Conservation (phyloP, 2,888 invertebrate genomes). For the Mantis religiosa region DNA sequence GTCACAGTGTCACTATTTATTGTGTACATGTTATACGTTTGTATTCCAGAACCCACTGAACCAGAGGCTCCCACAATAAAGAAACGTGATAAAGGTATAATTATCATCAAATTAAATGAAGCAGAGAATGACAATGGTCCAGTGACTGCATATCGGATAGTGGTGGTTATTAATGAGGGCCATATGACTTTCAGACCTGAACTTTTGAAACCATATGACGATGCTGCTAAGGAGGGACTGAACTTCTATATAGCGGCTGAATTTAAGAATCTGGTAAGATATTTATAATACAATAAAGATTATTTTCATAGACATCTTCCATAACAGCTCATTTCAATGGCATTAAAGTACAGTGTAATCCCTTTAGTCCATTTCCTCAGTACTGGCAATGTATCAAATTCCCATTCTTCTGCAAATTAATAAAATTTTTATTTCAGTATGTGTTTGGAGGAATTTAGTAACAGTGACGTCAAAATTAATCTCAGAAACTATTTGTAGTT, state of each 20-base stretch:
- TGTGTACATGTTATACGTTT: neutral
- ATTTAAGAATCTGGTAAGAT: slow-evolving; percentile 57
- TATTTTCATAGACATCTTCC: no score
- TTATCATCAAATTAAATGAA: slow-evolving; percentile 63
- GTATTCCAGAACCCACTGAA: slow-evolving; percentile 51
- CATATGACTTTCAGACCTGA: slow-evolving; percentile 55
- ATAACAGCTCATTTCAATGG: no score
- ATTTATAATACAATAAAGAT: no score
- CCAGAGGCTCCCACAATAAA: slow-evolving; percentile 65
- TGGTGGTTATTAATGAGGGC: slow-evolving; percentile 60
- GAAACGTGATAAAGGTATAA: slow-evolving; percentile 56
- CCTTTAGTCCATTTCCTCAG: no score
- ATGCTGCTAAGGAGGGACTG: slow-evolving; percentile 61
- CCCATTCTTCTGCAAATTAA: no score
- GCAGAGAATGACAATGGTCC: slow-evolving; percentile 76
- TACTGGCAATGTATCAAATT: no score
- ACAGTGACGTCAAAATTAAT: no score
- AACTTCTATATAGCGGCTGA: slow-evolving; percentile 83
- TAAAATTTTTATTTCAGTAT: no score
- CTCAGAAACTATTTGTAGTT: no score
- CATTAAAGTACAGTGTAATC: no score
- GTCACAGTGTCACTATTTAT: no score
- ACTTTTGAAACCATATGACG: slow-evolving; percentile 59
- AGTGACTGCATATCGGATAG: slow-evolving; percentile 66
- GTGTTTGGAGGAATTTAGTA: no score